phyloP scores from a whole-genome alignment of 2,888 invertebrate species.

The Homarus gammarus region DNA sequence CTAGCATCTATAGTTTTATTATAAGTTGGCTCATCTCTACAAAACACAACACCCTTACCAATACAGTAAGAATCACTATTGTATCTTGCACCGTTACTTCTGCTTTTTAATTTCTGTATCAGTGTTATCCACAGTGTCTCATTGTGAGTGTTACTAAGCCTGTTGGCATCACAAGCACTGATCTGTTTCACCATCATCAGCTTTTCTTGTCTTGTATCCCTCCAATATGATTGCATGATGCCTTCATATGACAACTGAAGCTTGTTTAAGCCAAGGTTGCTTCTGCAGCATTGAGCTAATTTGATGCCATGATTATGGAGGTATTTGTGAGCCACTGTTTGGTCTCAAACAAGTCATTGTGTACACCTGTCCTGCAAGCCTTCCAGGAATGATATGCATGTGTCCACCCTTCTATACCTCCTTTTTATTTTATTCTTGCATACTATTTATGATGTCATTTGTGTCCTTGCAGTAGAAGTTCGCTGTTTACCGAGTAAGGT shows the following conservation, averaged over 20 bases:
- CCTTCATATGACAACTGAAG: conserved; percentile 4
- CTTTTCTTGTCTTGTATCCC: not conserved
- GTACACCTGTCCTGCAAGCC: conserved; percentile 9
- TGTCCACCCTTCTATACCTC: conserved; percentile 44
- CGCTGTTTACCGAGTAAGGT: conserved; percentile 19
- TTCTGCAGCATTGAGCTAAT: conserved; percentile 22
- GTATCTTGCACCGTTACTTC: too few relatives aligned
- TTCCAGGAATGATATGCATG: conserved; percentile 54
- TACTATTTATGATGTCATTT: conserved; percentile 30
- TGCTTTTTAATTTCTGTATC: too few relatives aligned
- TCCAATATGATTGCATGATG: conserved; percentile 25
- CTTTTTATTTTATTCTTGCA: conserved; percentile 21
- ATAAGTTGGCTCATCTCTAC: too few relatives aligned
- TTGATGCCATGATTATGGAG: conserved; percentile 12
- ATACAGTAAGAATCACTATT: too few relatives aligned
- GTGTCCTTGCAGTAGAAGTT: conserved; percentile 40
- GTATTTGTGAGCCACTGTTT: conserved; percentile 23
- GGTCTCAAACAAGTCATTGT: conserved; percentile 8
- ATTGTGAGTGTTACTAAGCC: too few relatives aligned
- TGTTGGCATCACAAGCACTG: not conserved
- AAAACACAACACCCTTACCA: too few relatives aligned
- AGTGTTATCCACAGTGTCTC: too few relatives aligned
- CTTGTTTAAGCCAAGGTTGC: conserved; percentile 12
- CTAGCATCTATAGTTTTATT: too few relatives aligned
- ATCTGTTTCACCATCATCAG: not conserved